Base-by-base conservation (phyloP, 1,140 invertebrate species). In the Trachymyrmex cornetzi region DNA sequence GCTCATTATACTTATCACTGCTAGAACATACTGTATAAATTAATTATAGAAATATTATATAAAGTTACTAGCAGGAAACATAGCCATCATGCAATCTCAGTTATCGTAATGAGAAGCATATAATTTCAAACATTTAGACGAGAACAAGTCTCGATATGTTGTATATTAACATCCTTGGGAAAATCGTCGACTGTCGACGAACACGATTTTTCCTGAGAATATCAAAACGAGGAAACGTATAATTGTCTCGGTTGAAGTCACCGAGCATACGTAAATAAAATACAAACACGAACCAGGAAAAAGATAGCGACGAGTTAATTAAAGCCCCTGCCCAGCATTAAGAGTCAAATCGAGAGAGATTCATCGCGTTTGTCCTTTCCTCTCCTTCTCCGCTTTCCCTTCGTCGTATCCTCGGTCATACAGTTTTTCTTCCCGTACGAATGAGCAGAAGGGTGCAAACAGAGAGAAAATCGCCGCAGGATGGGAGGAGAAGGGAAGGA, bases 211-310 rank as follows among this genome's bases (percentile, higher is more conserved):
- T 77, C 63, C 64, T 27, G 63, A 84, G 85, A 80, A 82, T 55
- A 30, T 67, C 44, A 4, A 53, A 72, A 53, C 34, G 59, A 72
- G 19, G 61, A 12, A 48, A 22, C 19, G 53, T 4, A 44, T 44
- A 44, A 44, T 44, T n/a, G 55, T 22, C 53, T 57, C 55, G 55
- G 53, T 74, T 80, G 87, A 92, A 90, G 85, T 88, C 88, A 91
- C 89, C 91, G 90, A 93, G 66, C 90, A 92, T 89, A 92, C 90
- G 90, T 92, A 92, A 92, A 92, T 92, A 92, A 92, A 92, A 92
- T 89, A 91, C 85, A 81, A 87, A 86, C 86, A 80, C 88, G 77
- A 91, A 89, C 77, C 59, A 53, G 87, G 38, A 69, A 57, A 87
- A 87, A 86, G 88, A 91, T 92, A 90, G 87, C 72, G 77, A 63